Base-by-base conservation (phyloP, 2,797 vertebrate genomes). In the Serranus cabrilla region DNA sequence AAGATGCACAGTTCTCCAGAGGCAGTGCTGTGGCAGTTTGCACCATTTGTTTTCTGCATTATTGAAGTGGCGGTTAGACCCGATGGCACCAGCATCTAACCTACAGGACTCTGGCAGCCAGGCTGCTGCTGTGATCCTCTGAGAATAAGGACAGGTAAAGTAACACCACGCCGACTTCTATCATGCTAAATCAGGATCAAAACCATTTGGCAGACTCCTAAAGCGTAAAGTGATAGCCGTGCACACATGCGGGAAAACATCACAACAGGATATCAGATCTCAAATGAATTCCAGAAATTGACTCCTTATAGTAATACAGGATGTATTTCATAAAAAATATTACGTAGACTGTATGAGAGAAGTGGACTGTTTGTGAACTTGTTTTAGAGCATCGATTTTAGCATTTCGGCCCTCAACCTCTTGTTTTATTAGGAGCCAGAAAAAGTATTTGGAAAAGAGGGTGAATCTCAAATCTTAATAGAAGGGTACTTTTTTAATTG, bases 31-130 rank as follows among this genome's bases (percentile, higher is more conserved):
- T 42, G 51, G 43, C 71, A 52, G 54, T 83, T 90, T 84, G 71
- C 69, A 71, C 81, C 56, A 82, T 94, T 92, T 87, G 87, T 92
- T 91, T 89, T 81, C 74, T 94, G 90, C 85, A 92, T 94, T 88
- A 93, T 91, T 93, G 43, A 92, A 88, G 85, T 16, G 55, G 77
- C 0, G 21, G 65, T 34, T 72, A 74, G 73, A 79, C 69, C 78
- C 17, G 31, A 21, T 59, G 70, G 70, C 65, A 74, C 56, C 62
- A 76, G 71, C 60, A 73, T 88, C 81, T 78, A 86, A 88, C 74
- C 74, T 62, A 66, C 60, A 71, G 72, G 52, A 81, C 51, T 63
- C 4, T 4, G 78, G 20, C 51, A 21, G 71, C 45, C 27, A n/a
- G n/a, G 16, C 34, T 70, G 51, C 71, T 63, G 13, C 65, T 12